These are phyloP conservation scores for Larimichthys polyactis DNA, from an alignment of 2,113 vertebrate species.

Conservation along the genomic window DNA sequence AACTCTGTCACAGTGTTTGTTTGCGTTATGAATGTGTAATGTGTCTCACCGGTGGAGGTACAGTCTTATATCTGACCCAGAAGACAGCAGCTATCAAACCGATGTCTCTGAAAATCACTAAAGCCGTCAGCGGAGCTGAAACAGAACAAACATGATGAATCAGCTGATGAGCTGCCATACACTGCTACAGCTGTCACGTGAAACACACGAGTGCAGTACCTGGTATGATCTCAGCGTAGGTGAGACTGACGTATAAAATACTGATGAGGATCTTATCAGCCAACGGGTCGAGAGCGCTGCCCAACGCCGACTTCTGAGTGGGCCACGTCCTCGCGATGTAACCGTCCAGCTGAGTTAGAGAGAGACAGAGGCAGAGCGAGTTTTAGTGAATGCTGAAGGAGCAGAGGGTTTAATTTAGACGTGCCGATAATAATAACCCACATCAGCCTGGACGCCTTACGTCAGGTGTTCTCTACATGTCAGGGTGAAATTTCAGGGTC, in stretches of 20 bases:
- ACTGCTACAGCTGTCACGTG: not conserved
- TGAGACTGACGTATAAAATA: slow-evolving; percentile 94
- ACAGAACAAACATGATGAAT: not conserved
- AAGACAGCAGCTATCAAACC: slow-evolving; percentile 95
- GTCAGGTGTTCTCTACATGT: not conserved
- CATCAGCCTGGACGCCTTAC: not conserved
- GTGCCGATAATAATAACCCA: not conserved
- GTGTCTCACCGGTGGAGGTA: slow-evolving; percentile 93
- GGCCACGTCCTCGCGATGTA: slow-evolving; percentile 98
- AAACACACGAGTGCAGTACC: slow-evolving; percentile 80
- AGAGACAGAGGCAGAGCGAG: not conserved
- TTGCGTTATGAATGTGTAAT: not conserved
- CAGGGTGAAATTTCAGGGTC: not conserved
- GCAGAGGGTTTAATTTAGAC: not conserved
- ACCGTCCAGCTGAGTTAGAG: slow-evolving; percentile 90
- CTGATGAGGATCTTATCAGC: slow-evolving; percentile 99
- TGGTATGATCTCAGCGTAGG: slow-evolving; percentile 95
- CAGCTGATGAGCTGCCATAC: too few relatives aligned
- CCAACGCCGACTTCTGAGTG: slow-evolving; percentile 95
- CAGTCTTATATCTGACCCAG: slow-evolving; percentile 96
- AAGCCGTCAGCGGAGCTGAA: slow-evolving; percentile 91
- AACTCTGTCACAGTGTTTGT: not conserved
- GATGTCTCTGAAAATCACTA: slow-evolving; percentile 93
- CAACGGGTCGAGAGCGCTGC: slow-evolving; percentile 96
- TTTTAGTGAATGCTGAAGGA: too few relatives aligned